phyloP scores from a whole-genome alignment of 2,797 vertebrate genomes.

The Hapalemur alaotrensis region DNA sequence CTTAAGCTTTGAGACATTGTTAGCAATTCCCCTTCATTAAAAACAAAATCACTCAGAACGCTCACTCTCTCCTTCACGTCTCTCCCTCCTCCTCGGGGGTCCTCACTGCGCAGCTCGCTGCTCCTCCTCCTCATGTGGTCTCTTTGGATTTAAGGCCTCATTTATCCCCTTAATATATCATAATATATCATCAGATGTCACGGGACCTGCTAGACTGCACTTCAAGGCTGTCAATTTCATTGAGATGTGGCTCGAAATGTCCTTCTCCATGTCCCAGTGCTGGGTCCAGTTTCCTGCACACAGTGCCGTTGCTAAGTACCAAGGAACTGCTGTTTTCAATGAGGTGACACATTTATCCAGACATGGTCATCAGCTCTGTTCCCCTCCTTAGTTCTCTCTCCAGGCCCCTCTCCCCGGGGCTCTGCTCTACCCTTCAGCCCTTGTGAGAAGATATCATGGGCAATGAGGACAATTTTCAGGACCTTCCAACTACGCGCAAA shows the following conservation, averaged over 20 bases:
- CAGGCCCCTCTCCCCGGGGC: accelerated
- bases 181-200: neutral
- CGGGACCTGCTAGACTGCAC: neutral
- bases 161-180: neutral
- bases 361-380: accelerated
- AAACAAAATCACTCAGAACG: neutral
- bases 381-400: neutral
- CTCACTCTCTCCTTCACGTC: neutral
- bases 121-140: no score
- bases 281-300: neutral
- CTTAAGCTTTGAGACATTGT: neutral
- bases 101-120: neutral
- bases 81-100: neutral
- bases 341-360: neutral
- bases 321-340: neutral
- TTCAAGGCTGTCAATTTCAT: neutral
- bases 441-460: neutral
- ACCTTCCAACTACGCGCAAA: neutral
- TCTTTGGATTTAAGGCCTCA: neutral
- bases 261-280: no score
- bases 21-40: neutral
- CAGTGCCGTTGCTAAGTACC: neutral
- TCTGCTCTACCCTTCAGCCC: no score
- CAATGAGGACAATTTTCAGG: neutral
- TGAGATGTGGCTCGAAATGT: neutral